phyloP scores from a whole-genome alignment of 2,113 vertebrate genomes.

The Hippocampus abdominalis region DNA sequence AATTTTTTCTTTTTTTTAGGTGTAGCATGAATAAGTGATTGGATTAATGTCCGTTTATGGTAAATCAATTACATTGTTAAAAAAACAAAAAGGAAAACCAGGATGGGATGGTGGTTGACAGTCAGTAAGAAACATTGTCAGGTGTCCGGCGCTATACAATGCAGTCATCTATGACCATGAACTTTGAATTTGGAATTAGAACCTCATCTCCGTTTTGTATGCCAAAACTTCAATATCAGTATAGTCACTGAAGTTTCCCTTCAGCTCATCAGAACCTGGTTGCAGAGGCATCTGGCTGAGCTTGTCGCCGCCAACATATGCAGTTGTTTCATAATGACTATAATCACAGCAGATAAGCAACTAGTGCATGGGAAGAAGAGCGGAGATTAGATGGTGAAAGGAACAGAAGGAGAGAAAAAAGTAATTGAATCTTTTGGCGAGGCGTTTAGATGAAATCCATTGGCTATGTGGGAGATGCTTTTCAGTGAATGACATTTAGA shows the following conservation, averaged over 20 bases:
- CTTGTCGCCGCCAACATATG: conserved; percentile 54
- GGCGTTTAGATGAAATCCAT: conserved; percentile 69
- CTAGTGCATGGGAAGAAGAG: conserved; percentile 63
- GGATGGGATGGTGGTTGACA: background rate
- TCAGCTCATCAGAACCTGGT: conserved; percentile 40
- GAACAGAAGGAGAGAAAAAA: conserved; percentile 61
- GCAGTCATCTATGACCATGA: background rate
- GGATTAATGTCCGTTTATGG: background rate
- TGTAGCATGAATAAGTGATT: background rate
- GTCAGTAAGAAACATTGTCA: background rate
- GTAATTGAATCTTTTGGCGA: conserved; percentile 75
- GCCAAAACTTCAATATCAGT: background rate
- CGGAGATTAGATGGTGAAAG: conserved; percentile 58
- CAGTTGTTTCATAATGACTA: conserved; percentile 70
- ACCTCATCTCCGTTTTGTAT: background rate
- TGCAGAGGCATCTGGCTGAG: conserved; percentile 60
- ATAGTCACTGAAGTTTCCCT: conserved; percentile 10
- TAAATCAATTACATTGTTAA: background rate
- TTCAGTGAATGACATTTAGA: conserved; percentile 75
- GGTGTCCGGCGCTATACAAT: background rate
- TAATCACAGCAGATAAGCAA: conserved; percentile 71
- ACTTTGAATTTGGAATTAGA: background rate
- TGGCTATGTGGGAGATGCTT: conserved; percentile 70
- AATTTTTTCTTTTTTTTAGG: background rate
- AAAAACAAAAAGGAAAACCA: background rate